Evolutionary conservation across 2,113 vertebrate species (phyloP).

Genomic region (Callocephalon fimbriatum): DNA sequence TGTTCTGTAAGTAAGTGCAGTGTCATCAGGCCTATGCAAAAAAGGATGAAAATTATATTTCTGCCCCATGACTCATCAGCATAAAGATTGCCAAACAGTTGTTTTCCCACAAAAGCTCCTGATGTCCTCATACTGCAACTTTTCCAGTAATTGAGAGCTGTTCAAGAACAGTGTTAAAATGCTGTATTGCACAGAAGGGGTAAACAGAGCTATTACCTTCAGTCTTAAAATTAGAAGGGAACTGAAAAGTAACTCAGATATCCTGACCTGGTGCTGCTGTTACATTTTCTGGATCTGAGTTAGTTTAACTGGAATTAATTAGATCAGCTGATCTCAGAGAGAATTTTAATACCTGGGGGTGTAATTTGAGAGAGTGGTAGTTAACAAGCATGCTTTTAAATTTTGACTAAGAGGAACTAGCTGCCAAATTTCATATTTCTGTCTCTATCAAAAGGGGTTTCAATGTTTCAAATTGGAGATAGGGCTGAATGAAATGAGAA

Average conservation of each 20-base stretch:
- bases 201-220: neutral
- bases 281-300: neutral
- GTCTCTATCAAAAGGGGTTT: neutral
- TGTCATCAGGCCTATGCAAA: neutral
- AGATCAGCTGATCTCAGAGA: neutral
- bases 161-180: neutral
- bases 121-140: neutral
- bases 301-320: neutral
- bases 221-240: neutral
- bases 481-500: neutral
- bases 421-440: neutral
- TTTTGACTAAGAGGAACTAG: neutral
- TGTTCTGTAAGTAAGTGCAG: neutral
- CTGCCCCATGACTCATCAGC: neutral
- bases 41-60: neutral
- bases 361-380: neutral
- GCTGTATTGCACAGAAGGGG: neutral
- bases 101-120: conserved; percentile 1
- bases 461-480: neutral
- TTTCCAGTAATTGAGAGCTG: neutral
- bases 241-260: neutral
- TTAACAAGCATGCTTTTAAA: neutral
- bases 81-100: neutral
- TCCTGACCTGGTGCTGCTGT: neutral
- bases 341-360: neutral